Base-by-base conservation (phyloP, 2,113 vertebrate species). In the Corythornis cristatus region DNA sequence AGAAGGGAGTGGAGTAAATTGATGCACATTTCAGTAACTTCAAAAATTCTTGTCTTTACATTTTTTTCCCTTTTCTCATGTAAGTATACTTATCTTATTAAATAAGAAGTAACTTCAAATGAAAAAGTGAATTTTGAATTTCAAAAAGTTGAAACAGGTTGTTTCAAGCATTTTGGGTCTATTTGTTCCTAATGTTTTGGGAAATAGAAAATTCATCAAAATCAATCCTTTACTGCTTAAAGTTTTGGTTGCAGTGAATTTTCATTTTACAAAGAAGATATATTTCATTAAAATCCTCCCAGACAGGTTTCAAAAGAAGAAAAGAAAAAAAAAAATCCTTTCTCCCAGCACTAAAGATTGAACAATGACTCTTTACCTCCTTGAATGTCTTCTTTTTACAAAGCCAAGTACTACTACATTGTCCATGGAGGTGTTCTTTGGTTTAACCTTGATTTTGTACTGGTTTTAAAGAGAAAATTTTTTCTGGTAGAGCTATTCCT, bases 401-500 rank as follows among this genome's bases (percentile, higher is more conserved):
- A 93, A 93, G 40, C 16, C 20, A 78, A 74, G 88, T 72, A 45
- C 6, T 26, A 66, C 1, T 7, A 2, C 8, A 19, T 65, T 75
- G 35, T 82, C 53, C 46, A 71, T 29, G 43, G n/a, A 76, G 35
- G 31, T 85, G 6, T 57, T 87, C 43, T 92, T 84, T 76, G 29
- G 46, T 94, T 89, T 31, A 75, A 65, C 45, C 54, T 85, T 77
- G 40, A 70, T 93, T 93, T 94, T 58, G 13, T n/a, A 31, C n/a
- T 56, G 22, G 2, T 74, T 77, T 87, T 67, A 71, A 92, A 58
- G 45, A 77, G 28, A 85, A n/a, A 93, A 79, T 8, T 16, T 33
- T 61, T 90, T 83, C 67, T 95, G 83, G 35, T 74, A 85, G 37
- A 83, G 51, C 7, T 68, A 5, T 74, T 84, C 37, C 62, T 90